Evolutionary conservation across 2,888 invertebrate genomes (phyloP).

Genomic region (Heteropelma amictum): DNA sequence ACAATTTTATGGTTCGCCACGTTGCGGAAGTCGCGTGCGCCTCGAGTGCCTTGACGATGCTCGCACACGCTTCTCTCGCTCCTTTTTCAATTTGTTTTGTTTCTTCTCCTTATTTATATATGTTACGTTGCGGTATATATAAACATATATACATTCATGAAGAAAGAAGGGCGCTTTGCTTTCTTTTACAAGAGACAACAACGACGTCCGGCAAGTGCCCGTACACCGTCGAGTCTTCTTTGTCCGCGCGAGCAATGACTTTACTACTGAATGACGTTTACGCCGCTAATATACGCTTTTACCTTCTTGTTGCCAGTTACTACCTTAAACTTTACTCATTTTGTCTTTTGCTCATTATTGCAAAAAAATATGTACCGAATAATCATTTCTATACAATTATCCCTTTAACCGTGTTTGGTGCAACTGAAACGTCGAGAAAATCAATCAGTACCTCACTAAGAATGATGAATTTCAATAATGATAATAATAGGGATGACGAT

Average conservation of each 20-base stretch:
- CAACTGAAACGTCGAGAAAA: too few species aligned
- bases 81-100: slow-evolving; percentile 18
- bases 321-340: background rate
- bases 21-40: slow-evolving; percentile 49
- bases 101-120: slow-evolving; percentile 1
- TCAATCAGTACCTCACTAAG: too few species aligned
- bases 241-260: slow-evolving; percentile 45
- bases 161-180: slow-evolving; percentile 32
- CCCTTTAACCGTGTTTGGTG: too few species aligned
- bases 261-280: slow-evolving; percentile 35
- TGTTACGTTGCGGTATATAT: background rate
- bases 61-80: slow-evolving; percentile 33
- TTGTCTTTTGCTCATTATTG: background rate
- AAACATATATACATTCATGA: background rate
- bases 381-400: too few species aligned
- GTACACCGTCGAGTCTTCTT: slow-evolving; percentile 52
- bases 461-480: too few species aligned
- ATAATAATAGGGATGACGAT: too few species aligned
- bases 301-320: background rate
- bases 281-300: slow-evolving; percentile 3
- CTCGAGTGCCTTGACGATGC: slow-evolving; percentile 26
- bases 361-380: background rate
- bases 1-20: slow-evolving; percentile 58
- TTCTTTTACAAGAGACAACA: slow-evolving; percentile 40
- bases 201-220: slow-evolving; percentile 25